Conservation (phyloP, 2,113 vertebrate species). For the Corvus hawaiiensis region DNA sequence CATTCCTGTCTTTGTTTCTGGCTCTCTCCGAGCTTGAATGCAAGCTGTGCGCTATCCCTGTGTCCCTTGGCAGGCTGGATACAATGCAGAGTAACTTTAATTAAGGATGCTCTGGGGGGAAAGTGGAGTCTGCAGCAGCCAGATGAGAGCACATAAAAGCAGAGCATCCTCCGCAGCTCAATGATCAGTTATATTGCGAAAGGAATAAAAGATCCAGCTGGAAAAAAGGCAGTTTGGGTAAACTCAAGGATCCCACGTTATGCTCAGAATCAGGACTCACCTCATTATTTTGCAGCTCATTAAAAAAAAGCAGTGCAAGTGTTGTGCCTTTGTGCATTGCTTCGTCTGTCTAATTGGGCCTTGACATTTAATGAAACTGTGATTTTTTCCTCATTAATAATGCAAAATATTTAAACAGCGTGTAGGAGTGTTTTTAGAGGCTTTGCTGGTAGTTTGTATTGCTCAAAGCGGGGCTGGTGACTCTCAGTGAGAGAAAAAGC, state of each 20-base stretch:
- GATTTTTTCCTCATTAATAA: not conserved
- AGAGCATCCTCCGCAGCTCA: not conserved
- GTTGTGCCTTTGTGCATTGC: not conserved
- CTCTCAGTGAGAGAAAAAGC: not conserved
- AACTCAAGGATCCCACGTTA: not conserved
- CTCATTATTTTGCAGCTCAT: not conserved
- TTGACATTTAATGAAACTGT: not conserved
- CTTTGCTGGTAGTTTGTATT: not conserved
- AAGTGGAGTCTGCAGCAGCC: not conserved
- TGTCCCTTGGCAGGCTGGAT: not conserved
- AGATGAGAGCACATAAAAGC: not conserved
- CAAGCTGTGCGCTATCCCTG: not conserved
- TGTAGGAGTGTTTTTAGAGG: not conserved
- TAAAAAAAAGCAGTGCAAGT: not conserved
- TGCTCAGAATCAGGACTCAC: not conserved
- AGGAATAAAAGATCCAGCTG: not conserved
- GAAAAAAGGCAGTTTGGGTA: not conserved
- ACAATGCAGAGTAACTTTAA: not conserved
- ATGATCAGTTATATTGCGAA: not conserved
- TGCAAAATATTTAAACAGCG: not conserved
- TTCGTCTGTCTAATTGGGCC: not conserved
- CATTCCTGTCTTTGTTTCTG: not conserved
- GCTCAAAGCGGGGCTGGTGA: not conserved
- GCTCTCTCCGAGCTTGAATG: not conserved
- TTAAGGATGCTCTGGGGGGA: not conserved